Percentiles rank a stretch among this genome's conserved stretches.
These are phyloP conservation scores for Lysandra coridon DNA, from an alignment of 2,888 invertebrate species.

Conservation along the genomic window DNA sequence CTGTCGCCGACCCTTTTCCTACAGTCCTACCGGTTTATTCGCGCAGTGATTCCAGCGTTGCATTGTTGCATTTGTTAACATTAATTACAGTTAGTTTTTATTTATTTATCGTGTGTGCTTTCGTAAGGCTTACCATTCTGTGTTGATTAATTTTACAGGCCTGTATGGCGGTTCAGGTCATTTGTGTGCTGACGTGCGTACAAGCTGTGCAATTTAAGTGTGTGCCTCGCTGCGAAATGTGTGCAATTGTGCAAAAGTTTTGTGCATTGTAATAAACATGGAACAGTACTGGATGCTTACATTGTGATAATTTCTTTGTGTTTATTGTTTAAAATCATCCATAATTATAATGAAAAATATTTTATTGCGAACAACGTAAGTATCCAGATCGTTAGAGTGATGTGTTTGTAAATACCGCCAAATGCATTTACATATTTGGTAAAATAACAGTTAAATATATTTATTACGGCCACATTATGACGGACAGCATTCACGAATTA, in stretches of 20 bases:
- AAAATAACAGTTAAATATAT: constrained; percentile 66
- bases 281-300: constrained; percentile 62
- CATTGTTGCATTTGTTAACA: constrained; percentile 66
- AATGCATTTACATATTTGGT: constrained; percentile 71
- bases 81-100: constrained; percentile 63
- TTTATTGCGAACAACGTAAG: constrained; percentile 52
- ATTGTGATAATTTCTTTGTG: constrained; percentile 40
- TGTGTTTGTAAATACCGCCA: constrained; percentile 64
- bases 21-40: constrained; percentile 56
- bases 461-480: constrained; percentile 75
- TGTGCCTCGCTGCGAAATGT: constrained; percentile 70
- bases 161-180: constrained; percentile 48
- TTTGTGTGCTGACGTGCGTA: constrained; percentile 76
- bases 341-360: not conserved
- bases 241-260: constrained; percentile 65
- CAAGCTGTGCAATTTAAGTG: constrained; percentile 77
- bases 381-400: constrained; percentile 57
- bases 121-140: constrained; percentile 51
- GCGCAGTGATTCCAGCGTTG: constrained; percentile 74
- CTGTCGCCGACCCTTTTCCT: constrained; percentile 74
- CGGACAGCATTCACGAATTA: constrained; percentile 74
- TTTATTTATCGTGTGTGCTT: constrained; percentile 55
- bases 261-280: constrained; percentile 70
- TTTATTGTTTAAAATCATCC: not conserved
- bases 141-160: constrained; percentile 40